Conservation (phyloP, 2,113 vertebrate genomes). For the Ammodramus savannarum region DNA sequence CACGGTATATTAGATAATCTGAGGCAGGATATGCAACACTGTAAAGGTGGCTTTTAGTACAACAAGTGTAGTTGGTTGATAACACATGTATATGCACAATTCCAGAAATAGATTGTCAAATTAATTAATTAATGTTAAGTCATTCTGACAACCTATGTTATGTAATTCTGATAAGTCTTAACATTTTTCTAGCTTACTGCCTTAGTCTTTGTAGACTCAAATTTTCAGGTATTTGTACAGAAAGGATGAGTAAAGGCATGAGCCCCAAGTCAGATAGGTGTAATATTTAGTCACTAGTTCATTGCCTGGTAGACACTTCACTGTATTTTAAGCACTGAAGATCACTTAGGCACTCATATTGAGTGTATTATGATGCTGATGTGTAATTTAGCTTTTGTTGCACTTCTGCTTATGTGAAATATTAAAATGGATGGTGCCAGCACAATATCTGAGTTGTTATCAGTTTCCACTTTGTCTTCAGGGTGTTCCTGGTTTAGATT, state of each 20-base stretch:
- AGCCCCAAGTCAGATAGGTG: not conserved
- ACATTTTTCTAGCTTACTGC: not conserved
- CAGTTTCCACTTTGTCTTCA: conserved; percentile 1
- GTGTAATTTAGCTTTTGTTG: not conserved
- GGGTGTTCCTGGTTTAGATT: not conserved
- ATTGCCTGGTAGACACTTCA: not conserved
- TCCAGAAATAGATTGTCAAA: not conserved
- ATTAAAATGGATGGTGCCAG: not conserved
- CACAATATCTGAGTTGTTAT: not conserved
- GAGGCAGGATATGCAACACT: not conserved
- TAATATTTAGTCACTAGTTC: not conserved
- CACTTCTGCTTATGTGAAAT: not conserved
- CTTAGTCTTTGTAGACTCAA: not conserved
- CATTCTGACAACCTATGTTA: not conserved
- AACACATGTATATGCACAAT: not conserved
- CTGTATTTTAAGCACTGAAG: not conserved
- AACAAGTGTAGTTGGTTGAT: not conserved
- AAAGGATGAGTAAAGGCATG: not conserved
- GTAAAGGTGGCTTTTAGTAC: not conserved
- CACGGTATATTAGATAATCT: not conserved
- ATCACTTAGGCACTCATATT: not conserved
- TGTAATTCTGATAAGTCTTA: not conserved
- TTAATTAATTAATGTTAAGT: not conserved
- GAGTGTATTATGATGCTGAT: not conserved
- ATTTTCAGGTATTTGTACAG: not conserved